These are phyloP conservation scores for Anoplius nigerrimus DNA, from an alignment of 2,888 invertebrate genomes.

Conservation along the genomic window DNA sequence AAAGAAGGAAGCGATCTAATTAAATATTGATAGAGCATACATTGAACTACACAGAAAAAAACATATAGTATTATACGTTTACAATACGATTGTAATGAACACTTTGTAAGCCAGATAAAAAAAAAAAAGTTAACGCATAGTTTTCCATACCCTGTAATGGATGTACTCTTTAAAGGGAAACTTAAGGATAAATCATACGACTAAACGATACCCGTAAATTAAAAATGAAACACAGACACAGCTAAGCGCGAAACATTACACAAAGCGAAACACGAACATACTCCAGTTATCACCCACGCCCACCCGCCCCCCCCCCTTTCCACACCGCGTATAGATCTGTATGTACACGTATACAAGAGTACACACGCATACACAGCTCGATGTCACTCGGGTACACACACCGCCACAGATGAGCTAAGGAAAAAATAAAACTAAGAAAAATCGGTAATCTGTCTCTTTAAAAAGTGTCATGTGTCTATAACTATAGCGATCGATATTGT, in stretches of 20 bases:
- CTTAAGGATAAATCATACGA: slow-evolving; percentile 50
- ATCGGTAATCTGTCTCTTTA: slow-evolving; percentile 58
- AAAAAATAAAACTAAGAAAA: slow-evolving; percentile 28
- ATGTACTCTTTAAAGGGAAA: slow-evolving; percentile 64
- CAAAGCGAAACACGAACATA: slow-evolving; percentile 1
- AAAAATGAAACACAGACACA: slow-evolving; percentile 1
- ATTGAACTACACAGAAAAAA: slow-evolving; percentile 61
- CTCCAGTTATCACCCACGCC: slow-evolving; percentile 16
- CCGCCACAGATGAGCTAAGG: slow-evolving; percentile 14
- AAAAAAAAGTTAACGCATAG: slow-evolving; percentile 62
- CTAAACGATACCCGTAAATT: slow-evolving; percentile 11
- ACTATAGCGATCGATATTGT: slow-evolving; percentile 71
- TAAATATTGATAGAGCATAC: slow-evolving; percentile 53
- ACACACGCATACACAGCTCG: slow-evolving; percentile 29
- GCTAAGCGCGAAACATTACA: not conserved
- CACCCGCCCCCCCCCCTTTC: slow-evolving; percentile 14
- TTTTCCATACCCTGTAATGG: slow-evolving; percentile 67
- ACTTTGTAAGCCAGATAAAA: slow-evolving; percentile 59
- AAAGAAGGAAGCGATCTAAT: slow-evolving; percentile 26
- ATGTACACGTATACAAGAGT: slow-evolving; percentile 17
- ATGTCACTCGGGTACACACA: slow-evolving; percentile 22
- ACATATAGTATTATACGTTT: slow-evolving; percentile 67
- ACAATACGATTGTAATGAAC: slow-evolving; percentile 64
- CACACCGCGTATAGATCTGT: too few relatives aligned
- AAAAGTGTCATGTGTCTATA: slow-evolving; percentile 73